Evolutionary conservation across 2,888 invertebrate genomes (phyloP), one percentile per base, ranked within the genome.

Genomic region (Synergus laeviventris): DNA sequence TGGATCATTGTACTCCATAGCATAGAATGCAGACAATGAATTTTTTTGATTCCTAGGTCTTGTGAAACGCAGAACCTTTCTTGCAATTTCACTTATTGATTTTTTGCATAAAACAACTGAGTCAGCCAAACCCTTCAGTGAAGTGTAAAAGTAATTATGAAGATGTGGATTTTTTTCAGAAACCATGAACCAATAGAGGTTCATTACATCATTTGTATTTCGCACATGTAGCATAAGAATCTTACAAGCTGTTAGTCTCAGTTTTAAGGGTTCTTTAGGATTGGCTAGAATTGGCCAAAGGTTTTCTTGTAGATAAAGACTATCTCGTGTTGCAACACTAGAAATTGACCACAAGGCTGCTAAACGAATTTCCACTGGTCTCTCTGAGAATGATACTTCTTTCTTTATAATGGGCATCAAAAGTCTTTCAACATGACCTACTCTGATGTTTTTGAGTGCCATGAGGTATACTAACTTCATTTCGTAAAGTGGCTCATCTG

Each of bases 271-370:
- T 80, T 91, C 87, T 1, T 85, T 84, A n/a, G 82, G 83, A 80
- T 92, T 89, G 1, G 87, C 84, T 62, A 93, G 85, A 70, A 92
- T 87, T 1, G 92, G 92, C 92, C 92, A 92, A 64, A 91, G 90
- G 9, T 92, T 81, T 76, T 91, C 86, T 66, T 88, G 87, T 1
- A 86, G 84, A 42, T 84, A 80, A 12, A 88, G 81, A 38, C 83
- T 82, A 75, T 89, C 84, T 3, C 81, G 74, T 18, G 70, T 59
- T 16, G 89, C 80, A 2, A 89, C 86, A 7, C 90, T 85, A 62
- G 86, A 84, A 4, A 91, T 85, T 0, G 91, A 90, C 89, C 90
- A 91, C 78, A 92, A 89, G 11, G 92, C 91, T 49, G 91, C 83
- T 11, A 91, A 85, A 39, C 92, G 90, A 54, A 92, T 84, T 78